phyloP scores from a whole-genome alignment of 2,888 invertebrate genomes.

The Pardosa pseudoannulata region DNA sequence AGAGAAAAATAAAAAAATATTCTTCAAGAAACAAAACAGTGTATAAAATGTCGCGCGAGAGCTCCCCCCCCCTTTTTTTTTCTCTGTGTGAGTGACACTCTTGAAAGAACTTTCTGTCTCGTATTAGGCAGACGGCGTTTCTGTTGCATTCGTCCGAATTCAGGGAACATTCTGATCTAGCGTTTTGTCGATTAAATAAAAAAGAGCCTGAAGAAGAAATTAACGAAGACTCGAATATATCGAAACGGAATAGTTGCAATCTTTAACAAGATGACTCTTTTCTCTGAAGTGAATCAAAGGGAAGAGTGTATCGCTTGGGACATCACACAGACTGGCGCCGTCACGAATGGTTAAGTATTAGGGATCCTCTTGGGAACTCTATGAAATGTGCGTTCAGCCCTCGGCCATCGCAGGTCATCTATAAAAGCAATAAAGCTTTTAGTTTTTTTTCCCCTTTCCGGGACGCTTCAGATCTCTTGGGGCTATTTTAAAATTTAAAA shows the following conservation, averaged over 20 bases:
- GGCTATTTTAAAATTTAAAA: too few relatives aligned
- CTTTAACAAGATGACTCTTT: neutral
- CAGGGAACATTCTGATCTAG: neutral
- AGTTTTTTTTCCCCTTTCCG: too few relatives aligned
- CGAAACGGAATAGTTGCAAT: neutral
- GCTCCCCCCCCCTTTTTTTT: too few relatives aligned
- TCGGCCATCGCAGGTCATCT: neutral
- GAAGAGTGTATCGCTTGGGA: neutral
- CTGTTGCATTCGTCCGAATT: neutral
- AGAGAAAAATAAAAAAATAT: too few relatives aligned
- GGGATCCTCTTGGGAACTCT: neutral
- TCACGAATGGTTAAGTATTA: neutral
- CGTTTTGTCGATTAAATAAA: neutral
- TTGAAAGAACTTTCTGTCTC: neutral
- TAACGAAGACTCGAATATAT: neutral
- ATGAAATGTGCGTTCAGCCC: neutral
- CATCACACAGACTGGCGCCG: conserved; percentile 5
- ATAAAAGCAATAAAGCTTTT: too few relatives aligned
- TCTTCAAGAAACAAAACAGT: too few relatives aligned
- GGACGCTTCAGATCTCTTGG: too few relatives aligned
- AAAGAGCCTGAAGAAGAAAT: neutral
- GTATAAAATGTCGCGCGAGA: too few relatives aligned
- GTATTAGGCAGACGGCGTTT: neutral
- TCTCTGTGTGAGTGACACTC: neutral
- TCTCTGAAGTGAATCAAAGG: conserved; percentile 7